Percentiles rank a stretch among this genome's conserved stretches.
These are phyloP conservation scores for Araneus ventricosus DNA, from an alignment of 1,140 invertebrate genomes.

Conservation along the genomic window DNA sequence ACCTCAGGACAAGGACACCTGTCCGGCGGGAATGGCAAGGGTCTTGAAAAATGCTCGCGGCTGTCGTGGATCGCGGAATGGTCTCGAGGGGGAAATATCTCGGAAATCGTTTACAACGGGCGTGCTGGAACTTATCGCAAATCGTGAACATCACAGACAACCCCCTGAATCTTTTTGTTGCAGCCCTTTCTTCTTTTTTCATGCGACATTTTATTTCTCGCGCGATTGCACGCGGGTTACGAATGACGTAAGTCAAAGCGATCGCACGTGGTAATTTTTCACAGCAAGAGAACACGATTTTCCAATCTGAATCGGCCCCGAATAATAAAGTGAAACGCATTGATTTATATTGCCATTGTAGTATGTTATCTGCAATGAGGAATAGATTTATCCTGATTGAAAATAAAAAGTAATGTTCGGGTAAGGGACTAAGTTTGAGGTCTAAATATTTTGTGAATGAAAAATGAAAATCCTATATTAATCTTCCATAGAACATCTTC, in stretches of 20 bases:
- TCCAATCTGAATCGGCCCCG: not conserved
- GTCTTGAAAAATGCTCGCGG: slow-evolving; percentile 39
- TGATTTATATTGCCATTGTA: no score
- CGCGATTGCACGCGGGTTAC: not conserved
- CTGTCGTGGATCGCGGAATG: slow-evolving; percentile 23
- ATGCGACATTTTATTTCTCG: slow-evolving; percentile 35
- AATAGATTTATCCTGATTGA: no score
- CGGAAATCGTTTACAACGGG: slow-evolving; percentile 40
- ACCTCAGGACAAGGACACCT: slow-evolving; percentile 61
- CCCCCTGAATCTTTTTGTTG: slow-evolving; percentile 43
- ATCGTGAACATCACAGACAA: slow-evolving; percentile 39
- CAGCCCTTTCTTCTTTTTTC: not conserved
- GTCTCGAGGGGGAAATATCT: slow-evolving; percentile 40
- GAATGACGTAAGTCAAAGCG: slow-evolving; percentile 1
- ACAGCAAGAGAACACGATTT: not conserved
- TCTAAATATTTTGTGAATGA: no score
- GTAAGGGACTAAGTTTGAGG: no score
- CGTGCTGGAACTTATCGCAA: not conserved
- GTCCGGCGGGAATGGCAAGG: slow-evolving; percentile 2
- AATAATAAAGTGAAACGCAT: not conserved
- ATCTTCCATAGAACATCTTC: no score
- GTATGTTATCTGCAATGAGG: no score
- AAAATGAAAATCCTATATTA: no score
- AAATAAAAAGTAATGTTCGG: no score
- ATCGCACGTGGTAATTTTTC: not conserved